Percentiles rank a stretch among this genome's conserved stretches.
Evolutionary conservation across 2,888 invertebrate genomes (phyloP).

Genomic region (Limnephilus auricula): DNA sequence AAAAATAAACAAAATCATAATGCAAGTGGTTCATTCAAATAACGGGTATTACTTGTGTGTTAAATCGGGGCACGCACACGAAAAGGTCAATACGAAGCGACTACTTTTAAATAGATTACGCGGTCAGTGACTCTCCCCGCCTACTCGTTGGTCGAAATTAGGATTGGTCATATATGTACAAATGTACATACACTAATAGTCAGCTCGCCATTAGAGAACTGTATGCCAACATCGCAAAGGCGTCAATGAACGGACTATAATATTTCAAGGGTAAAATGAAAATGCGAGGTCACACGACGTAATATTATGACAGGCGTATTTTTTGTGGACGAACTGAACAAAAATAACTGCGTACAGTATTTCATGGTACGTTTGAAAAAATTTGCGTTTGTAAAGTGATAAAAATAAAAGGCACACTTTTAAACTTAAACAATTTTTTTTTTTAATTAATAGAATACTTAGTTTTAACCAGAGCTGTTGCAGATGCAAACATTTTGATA

Average conservation of each 20-base stretch:
- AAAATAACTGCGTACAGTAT: neutral
- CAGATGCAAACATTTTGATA: too few relatives aligned
- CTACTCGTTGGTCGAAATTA: slow-evolving; percentile 35
- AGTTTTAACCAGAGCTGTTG: too few relatives aligned
- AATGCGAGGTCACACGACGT: neutral
- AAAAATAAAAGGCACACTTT: too few relatives aligned
- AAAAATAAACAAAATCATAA: too few relatives aligned
- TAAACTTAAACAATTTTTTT: too few relatives aligned
- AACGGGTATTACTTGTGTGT: neutral
- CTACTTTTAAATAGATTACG: slow-evolving; percentile 42
- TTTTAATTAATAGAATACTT: too few relatives aligned
- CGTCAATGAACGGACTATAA: neutral
- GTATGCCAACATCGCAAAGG: neutral
- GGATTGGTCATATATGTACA: neutral
- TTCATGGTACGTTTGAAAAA: neutral
- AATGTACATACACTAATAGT: neutral
- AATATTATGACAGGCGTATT: neutral
- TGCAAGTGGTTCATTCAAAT: neutral
- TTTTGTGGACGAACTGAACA: neutral
- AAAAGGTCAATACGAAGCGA: slow-evolving; percentile 33
- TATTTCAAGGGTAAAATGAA: neutral
- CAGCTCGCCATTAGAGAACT: neutral
- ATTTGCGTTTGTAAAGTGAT: too few relatives aligned
- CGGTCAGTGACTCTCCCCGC: slow-evolving; percentile 44
- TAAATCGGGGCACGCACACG: neutral